phyloP scores from a whole-genome alignment of 2,888 invertebrate species.

The Chrysotoxum bicinctum region DNA sequence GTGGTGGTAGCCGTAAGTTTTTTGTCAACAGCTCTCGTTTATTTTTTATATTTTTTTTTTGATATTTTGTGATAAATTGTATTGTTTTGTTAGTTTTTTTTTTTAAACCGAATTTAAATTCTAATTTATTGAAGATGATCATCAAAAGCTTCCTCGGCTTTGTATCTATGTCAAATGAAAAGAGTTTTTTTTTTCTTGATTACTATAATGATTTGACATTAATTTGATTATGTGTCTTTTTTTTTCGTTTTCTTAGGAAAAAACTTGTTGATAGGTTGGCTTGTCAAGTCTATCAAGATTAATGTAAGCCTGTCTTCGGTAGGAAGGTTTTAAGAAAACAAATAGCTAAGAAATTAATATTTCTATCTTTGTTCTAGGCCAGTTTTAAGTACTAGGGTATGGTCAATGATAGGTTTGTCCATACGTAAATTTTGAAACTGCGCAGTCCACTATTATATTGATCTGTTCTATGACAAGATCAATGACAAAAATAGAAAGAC shows the following conservation, averaged over 20 bases:
- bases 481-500: too few relatives aligned
- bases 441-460: too few relatives aligned
- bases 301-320: not conserved
- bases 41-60: not conserved
- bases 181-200: not conserved
- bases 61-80: conserved; percentile 18
- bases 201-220: not conserved
- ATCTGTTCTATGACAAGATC: too few relatives aligned
- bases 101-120: conserved; percentile 13
- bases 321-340: not conserved
- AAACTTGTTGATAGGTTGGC: conserved; percentile 19
- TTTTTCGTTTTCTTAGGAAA: not conserved
- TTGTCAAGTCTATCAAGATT: conserved; percentile 2
- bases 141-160: conserved; percentile 23
- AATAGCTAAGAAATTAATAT: not conserved
- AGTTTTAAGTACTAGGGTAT: not conserved
- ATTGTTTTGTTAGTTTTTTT: conserved; percentile 17
- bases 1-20: conserved; percentile 20
- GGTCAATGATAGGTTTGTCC: too few relatives aligned
- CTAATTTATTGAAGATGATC: conserved; percentile 33
- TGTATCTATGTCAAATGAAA: conserved; percentile 22
- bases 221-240: conserved; percentile 5
- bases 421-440: too few relatives aligned
- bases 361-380: not conserved
- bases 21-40: not conserved